Evolutionary conservation across 2,888 invertebrate species (phyloP).

Genomic region (Calliphora vomitoria): DNA sequence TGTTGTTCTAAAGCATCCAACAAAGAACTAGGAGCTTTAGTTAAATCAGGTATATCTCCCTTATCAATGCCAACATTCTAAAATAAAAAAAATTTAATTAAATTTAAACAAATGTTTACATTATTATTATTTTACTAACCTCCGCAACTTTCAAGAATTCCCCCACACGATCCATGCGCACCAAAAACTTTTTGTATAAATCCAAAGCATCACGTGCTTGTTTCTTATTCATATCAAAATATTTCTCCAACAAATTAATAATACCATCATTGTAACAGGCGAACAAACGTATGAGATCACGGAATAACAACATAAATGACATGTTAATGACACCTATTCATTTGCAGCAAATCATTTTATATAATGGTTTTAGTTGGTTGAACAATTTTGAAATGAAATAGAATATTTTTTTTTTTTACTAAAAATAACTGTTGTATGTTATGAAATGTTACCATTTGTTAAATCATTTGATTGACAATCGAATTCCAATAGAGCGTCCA

Average conservation of each 20-base stretch:
- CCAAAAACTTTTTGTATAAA: conserved; percentile 99
- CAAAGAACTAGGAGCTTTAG: conserved; percentile 98
- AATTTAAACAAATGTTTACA: conserved; percentile 3
- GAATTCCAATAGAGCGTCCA: conserved; percentile 98
- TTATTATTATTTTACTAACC: conserved; percentile 80
- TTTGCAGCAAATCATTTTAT: not conserved
- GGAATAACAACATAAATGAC: conserved; percentile 99
- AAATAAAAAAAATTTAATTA: conserved; percentile 1
- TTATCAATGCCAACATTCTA: conserved; percentile 98
- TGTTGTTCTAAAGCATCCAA: conserved; percentile 99
- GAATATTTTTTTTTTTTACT: too few relatives aligned
- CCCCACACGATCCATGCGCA: conserved; percentile 98
- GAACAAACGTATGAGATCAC: conserved; percentile 99
- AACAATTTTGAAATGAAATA: too few relatives aligned
- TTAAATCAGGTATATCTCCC: conserved; percentile 98
- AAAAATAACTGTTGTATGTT: not conserved
- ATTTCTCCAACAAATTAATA: conserved; percentile 99
- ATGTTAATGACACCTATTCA: conserved; percentile 96
- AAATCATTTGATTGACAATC: conserved; percentile 98
- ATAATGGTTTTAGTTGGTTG: too few relatives aligned
- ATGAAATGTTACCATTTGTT: conserved; percentile 89
- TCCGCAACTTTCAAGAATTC: conserved; percentile 97
- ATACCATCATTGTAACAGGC: conserved; percentile 99
- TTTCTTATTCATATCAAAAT: conserved; percentile 99
- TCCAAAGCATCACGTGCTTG: conserved; percentile 99